Conservation (phyloP, 2,113 vertebrate species). For the Montifringilla adamsi region DNA sequence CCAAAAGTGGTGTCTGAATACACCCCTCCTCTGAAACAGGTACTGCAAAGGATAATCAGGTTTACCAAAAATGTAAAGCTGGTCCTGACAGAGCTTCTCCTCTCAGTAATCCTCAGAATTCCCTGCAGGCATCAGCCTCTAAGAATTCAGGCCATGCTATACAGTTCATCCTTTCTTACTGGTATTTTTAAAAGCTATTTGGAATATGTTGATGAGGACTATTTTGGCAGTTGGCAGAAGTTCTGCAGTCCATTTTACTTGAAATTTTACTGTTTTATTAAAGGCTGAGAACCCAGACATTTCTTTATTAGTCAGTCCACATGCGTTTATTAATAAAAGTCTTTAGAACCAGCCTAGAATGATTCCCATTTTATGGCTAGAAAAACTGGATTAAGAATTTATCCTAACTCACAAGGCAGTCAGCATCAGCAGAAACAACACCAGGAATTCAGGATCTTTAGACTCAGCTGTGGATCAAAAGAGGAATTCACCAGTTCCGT, state of each 20-base stretch:
- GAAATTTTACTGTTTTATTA: neutral
- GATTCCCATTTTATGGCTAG: neutral
- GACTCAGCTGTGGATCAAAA: neutral
- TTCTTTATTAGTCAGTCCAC: neutral
- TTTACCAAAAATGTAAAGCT: neutral
- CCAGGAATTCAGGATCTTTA: neutral
- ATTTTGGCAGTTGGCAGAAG: neutral
- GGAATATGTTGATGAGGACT: neutral
- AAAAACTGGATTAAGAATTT: constrained; percentile 29
- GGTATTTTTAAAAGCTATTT: neutral
- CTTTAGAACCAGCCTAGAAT: neutral
- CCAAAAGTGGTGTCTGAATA: neutral
- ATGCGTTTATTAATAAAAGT: neutral
- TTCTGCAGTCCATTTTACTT: neutral
- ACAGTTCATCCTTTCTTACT: neutral
- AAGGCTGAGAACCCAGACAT: neutral
- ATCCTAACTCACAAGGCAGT: neutral
- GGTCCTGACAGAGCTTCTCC: neutral
- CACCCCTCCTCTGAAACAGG: neutral
- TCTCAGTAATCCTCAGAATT: neutral
- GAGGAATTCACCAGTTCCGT: neutral
- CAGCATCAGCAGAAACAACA: neutral
- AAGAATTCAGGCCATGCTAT: neutral
- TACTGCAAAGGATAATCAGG: neutral
- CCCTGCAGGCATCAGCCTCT: neutral